Evolutionary conservation across 2,888 invertebrate genomes (phyloP), one percentile per base, ranked within the genome.

Genomic region (Plagiodera versicolora): DNA sequence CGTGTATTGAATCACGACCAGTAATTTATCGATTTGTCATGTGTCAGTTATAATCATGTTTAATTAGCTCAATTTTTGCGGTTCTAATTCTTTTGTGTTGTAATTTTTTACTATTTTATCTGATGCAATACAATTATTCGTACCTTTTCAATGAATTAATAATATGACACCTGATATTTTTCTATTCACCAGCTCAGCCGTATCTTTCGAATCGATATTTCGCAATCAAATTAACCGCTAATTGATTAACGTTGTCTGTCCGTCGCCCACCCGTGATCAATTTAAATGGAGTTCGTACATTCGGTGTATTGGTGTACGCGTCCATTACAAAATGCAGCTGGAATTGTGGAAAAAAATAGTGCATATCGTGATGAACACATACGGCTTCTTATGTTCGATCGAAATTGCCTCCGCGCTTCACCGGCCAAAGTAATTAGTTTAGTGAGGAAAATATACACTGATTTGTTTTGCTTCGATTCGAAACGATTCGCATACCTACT

Each of bases 371-470:
- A 39, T 39, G 39, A 39, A 39, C 39, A 39, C 39, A 39, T 39
- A 39, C 39, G 39, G 39, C 39, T 39, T 39, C 39, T 39, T 39
- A 39, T 39, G 39, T 39, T n/a, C 39, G 39, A 39, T 14, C 39
- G 39, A 3, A 39, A 39, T 39, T 39, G 39, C 39, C 39, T 39
- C 14, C 39, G 39, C 39, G 39, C 39, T 39, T 14, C 14, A 39
- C 2, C 39, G 39, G 14, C 14, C n/a, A n/a, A 14, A 4, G 11
- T 39, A 39, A 39, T 39, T 39, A 39, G 14, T 39, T 39, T 24
- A 4, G 39, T 6, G 14, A 8, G 14, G 3, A 39, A 14, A 11
- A 39, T 39, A 14, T 39, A 9, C n/a, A 10, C 14, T 14, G n/a
- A 39, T 39, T 39, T 39, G 39, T 39, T n/a, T n/a, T 39, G 2